A percentile compares a stretch with the other conserved stretches of the same genome.
phyloP scores from a whole-genome alignment of 2,113 vertebrate genomes.

The Hiodon tergisus region DNA sequence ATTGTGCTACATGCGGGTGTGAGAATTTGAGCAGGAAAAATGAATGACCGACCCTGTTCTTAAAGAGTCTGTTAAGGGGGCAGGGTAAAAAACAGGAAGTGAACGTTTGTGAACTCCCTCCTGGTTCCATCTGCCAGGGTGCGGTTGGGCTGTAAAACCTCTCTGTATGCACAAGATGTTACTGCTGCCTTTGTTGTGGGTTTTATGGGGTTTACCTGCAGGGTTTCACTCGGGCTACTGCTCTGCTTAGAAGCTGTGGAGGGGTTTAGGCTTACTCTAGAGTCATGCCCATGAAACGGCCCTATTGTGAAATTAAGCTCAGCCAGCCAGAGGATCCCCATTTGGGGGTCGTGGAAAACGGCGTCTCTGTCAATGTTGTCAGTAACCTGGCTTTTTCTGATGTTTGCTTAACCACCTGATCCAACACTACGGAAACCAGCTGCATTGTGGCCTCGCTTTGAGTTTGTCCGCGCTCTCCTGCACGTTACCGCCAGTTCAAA shows the following conservation, averaged over 20 bases:
- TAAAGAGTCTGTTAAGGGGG: neutral
- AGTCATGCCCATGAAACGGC: neutral
- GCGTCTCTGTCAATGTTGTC: neutral
- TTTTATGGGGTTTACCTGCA: neutral
- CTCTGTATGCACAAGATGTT: conserved; percentile 6
- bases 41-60: neutral
- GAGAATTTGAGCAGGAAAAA: neutral
- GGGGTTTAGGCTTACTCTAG: neutral
- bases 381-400: neutral
- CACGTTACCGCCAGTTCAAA: neutral
- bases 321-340: too few relatives aligned
- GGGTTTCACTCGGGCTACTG: neutral
- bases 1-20: neutral
- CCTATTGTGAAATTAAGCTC: neutral
- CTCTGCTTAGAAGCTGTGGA: neutral
- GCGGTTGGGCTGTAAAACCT: conserved; percentile 13
- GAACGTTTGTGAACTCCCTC: neutral
- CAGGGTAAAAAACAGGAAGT: neutral
- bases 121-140: conserved; percentile 22
- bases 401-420: too few relatives aligned
- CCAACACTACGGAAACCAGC: too few relatives aligned
- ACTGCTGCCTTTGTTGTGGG: neutral
- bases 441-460: neutral
- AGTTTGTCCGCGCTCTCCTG: neutral
- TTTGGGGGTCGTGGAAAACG: too few relatives aligned